These are phyloP conservation scores for Toxotes lorentzi DNA, from an alignment of 2,797 vertebrate genomes.

Conservation along the genomic window DNA sequence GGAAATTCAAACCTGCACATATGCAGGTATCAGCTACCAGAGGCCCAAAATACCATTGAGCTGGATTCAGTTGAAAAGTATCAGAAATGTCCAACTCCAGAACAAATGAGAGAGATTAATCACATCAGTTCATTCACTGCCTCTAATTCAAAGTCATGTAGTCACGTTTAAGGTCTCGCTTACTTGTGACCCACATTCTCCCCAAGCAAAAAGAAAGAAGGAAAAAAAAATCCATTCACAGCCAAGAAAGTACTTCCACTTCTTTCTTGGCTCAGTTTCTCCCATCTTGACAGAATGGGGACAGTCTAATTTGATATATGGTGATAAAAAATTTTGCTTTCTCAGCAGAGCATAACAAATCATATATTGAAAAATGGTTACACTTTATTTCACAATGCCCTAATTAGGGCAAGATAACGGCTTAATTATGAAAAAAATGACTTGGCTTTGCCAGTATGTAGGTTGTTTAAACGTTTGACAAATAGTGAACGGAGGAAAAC, in stretches of 20 bases:
- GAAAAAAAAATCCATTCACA: slow-evolving; percentile 64
- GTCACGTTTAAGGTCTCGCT: slow-evolving; percentile 54
- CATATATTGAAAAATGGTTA: slow-evolving; percentile 76
- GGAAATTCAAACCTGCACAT: background rate
- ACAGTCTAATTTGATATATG: slow-evolving; percentile 86
- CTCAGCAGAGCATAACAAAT: slow-evolving; percentile 83
- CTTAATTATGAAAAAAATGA: slow-evolving; percentile 69
- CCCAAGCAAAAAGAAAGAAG: slow-evolving; percentile 42
- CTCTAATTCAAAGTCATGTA: slow-evolving; percentile 62
- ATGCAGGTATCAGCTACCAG: slow-evolving; percentile 5
- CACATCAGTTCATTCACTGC: slow-evolving; percentile 44
- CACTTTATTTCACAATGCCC: slow-evolving; percentile 77
- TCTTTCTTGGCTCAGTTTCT: slow-evolving; percentile 72
- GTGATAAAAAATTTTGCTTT: slow-evolving; percentile 80
- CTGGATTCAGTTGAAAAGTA: slow-evolving; percentile 10
- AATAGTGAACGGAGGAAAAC: slow-evolving; percentile 31
- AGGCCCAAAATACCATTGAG: slow-evolving; percentile 3
- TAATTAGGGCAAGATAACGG: slow-evolving; percentile 78
- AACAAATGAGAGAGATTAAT: slow-evolving; percentile 58
- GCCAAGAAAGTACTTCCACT: slow-evolving; percentile 73
- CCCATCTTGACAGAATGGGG: slow-evolving; percentile 85
- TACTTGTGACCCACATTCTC: slow-evolving; percentile 77
- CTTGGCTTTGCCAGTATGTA: slow-evolving; percentile 51
- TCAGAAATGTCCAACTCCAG: slow-evolving; percentile 17
- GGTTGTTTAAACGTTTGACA: slow-evolving; percentile 56